Evolutionary conservation across 2,797 vertebrate genomes (phyloP).

Genomic region (Lepidocolaptes lacrymiger): DNA sequence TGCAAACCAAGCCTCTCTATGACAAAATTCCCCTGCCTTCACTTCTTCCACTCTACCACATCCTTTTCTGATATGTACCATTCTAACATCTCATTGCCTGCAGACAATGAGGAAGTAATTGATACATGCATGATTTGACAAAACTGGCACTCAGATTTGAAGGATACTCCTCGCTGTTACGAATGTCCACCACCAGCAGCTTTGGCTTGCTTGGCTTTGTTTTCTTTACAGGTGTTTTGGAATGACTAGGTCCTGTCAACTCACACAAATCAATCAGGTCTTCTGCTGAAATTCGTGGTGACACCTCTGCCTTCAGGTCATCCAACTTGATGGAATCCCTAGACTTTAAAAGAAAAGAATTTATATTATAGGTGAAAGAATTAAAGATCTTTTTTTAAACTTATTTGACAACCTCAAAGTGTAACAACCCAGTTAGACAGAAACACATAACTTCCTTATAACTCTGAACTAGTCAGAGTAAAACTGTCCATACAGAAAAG

Average conservation of each 20-base stretch:
- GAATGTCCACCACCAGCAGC: conserved; percentile 93
- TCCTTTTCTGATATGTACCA: not conserved
- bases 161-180: conserved; percentile 97
- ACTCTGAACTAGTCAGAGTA: not conserved
- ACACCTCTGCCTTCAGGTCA: conserved; percentile 93
- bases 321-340: conserved; percentile 90
- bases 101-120: not conserved
- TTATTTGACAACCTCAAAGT: not conserved
- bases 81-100: not conserved
- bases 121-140: not conserved
- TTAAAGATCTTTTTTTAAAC: not conserved
- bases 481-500: not conserved
- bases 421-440: not conserved
- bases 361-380: not conserved
- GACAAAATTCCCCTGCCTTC: not conserved
- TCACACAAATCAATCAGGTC: conserved; percentile 96
- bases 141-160: not conserved
- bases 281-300: conserved; percentile 94
- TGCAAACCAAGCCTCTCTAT: not conserved
- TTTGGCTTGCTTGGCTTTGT: conserved; percentile 91
- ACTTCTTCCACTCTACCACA: too few species aligned
- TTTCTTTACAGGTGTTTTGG: conserved; percentile 86
- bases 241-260: conserved; percentile 80
- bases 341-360: conserved; percentile 77
- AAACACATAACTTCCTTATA: not conserved